Evolutionary conservation across 2,888 invertebrate genomes (phyloP), one percentile per base, ranked within the genome.

Genomic region (Mythimna loreyi): DNA sequence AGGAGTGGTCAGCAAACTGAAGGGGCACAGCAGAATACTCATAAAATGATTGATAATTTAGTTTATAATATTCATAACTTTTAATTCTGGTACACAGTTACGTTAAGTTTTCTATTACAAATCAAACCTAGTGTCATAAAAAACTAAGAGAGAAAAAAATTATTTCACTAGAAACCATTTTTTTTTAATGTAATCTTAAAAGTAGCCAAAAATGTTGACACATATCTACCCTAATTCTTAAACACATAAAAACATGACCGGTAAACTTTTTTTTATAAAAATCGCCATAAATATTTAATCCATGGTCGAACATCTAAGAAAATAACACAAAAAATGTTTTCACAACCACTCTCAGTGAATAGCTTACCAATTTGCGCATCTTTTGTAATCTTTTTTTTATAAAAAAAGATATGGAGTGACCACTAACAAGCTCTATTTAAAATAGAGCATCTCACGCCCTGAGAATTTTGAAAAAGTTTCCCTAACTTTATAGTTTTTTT

Each of bases 391-490:
- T 36, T 72, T 90, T 84, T 40, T 80, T 61, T 56, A 9, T 19
- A 61, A 23, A 73, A 78, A 84, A 82, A 84, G 76, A 84, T 67
- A 47, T 81, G 60, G 67, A 87, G 78, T 92, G 92, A 90, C 92
- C 92, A 85, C 91, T 92, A 93, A 92, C 92, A 88, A 91, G 92
- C 84, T 76, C 80, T 84, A 84, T 83, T 84, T 81, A 77, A 78
- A 80, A 73, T 83, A 85, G 85, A 84, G 64, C 81, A 84, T 91
- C 88, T 89, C 91, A 92, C 91, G 90, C 91, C 92, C 85, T 21
- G 59, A 63, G 74, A 81, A 84, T 83, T 75, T 83, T 75, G 33
- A 36, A 64, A 40, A 13, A 53, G 28, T 63, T 56, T 64, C 59
- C 55, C 62, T 47, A 52, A 28, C 59, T 71, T 65, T 28, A 52